Conservation (phyloP, 37 sponge, comb jelly and placozoan genomes). For the Hexactinellida sp. region DNA sequence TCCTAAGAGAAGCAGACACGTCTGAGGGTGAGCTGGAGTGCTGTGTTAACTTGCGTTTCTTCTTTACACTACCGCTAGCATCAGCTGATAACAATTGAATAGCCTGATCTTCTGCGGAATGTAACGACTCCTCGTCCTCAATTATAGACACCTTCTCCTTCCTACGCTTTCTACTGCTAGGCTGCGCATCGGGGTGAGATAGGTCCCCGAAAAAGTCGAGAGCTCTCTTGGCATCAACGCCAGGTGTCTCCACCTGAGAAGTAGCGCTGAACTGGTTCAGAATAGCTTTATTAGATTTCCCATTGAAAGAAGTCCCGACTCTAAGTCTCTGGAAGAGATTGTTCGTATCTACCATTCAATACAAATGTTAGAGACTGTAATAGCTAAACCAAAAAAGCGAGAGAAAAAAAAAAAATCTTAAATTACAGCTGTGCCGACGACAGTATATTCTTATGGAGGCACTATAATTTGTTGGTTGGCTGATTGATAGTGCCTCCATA, state of each 20-base stretch:
- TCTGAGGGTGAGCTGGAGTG: not conserved
- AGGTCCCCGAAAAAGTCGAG: conserved; percentile 73
- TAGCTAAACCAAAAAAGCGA: too few species aligned
- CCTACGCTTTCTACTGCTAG: not conserved
- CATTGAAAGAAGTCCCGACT: not conserved
- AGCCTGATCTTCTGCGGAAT: not conserved
- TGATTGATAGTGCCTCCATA: too few species aligned
- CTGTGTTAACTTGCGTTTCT: not conserved
- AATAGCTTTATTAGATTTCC: not conserved
- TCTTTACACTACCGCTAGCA: not conserved
- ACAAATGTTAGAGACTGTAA: too few species aligned
- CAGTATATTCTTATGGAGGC: too few species aligned
- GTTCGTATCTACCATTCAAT: conserved; percentile 1
- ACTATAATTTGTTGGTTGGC: too few species aligned
- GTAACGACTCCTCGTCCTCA: not conserved
- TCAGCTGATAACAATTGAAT: not conserved
- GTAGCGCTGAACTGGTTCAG: not conserved
- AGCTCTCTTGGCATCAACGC: conserved; percentile 7
- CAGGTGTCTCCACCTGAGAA: not conserved
- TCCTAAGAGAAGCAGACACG: not conserved
- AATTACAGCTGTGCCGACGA: too few species aligned
- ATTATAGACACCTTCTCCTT: not conserved
- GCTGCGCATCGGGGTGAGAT: not conserved
- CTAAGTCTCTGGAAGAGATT: not conserved
- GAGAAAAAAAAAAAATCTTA: too few species aligned